These are phyloP conservation scores for Erethizon dorsatum DNA, from an alignment of 2,797 vertebrate genomes.

Conservation along the genomic window DNA sequence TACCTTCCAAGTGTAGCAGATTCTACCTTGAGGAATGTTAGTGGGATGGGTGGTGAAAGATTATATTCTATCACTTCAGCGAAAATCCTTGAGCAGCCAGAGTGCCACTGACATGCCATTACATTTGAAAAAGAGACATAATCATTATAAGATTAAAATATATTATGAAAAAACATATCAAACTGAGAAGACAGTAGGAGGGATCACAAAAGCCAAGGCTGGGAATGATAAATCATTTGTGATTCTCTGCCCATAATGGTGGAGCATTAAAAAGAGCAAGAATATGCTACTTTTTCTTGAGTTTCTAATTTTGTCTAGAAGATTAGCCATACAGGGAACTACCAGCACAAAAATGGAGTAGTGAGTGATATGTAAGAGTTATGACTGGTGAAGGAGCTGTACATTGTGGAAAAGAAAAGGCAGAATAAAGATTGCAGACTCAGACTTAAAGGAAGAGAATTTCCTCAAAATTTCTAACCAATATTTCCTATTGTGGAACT, in stretches of 20 bases:
- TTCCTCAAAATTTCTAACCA: constrained; percentile 22
- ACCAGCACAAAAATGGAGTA: constrained; percentile 10
- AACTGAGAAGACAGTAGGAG: neutral
- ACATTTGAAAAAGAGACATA: constrained; percentile 61
- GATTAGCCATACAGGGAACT: neutral
- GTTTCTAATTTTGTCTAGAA: neutral
- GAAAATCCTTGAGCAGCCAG: constrained; percentile 80
- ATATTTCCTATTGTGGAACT: neutral
- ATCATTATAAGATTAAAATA: constrained; percentile 66
- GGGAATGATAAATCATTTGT: neutral
- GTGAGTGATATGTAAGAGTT: neutral
- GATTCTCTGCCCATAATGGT: neutral
- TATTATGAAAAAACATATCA: neutral
- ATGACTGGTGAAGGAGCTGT: neutral
- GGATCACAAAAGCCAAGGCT: neutral
- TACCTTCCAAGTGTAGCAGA: constrained; percentile 77
- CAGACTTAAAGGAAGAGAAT: neutral
- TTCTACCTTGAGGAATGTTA: constrained; percentile 64
- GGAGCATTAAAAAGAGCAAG: neutral
- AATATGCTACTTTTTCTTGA: neutral
- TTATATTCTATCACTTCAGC: constrained; percentile 71
- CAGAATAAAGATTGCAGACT: neutral
- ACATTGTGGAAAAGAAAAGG: neutral
- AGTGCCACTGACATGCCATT: constrained; percentile 69
- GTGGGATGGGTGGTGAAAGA: constrained; percentile 67